Base-by-base conservation (phyloP, 2,113 vertebrate species). In the Spilogale gracilis region DNA sequence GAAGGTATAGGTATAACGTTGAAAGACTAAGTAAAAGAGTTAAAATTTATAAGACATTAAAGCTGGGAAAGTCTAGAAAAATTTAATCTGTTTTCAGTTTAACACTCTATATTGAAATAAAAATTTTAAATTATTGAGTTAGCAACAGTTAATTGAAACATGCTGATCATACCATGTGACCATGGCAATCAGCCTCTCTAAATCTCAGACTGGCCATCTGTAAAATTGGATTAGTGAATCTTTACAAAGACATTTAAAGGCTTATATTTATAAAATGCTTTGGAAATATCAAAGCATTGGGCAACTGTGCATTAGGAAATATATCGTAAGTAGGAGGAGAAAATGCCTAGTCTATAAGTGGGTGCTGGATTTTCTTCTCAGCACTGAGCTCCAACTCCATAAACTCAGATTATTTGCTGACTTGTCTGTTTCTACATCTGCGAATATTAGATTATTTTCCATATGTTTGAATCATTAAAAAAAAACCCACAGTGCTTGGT, bases 261-360 rank as follows among this genome's bases (percentile, higher is more conserved):
- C 61, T 93, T 84, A n/a, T 78, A 65, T 93, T 81, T 93, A 81
- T 92, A 90, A 96, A 90, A 89, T 43, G 5, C 52, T 65, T 88
- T 74, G 45, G 65, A 91, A 89, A 94, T 80, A 92, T 86, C 65
- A 94, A 95, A 78, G 3, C 32, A 76, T 3, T 86, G n/a, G 86
- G 54, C 14, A 87, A 63, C 43, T 94, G 16, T 83, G 21, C 61
- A n/a, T 71, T 88, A 71, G 56, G 84, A 94, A 85, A 93, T 10
- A 81, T 21, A 25, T 78, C 4, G 7, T 61, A 56, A 54, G 87
- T 14, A 65, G 9, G 32, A 80, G 14, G 48, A 92, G 5, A 86
- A 13, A 86, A 81, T 45, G 38, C n/a, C 32, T 87, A 43, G 67
- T 69, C 65, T 83, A 27, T 83, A 27, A 50, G 18, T 84, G 30